Percentiles rank a stretch among this genome's conserved stretches.
phyloP scores from a whole-genome alignment of 2,113 vertebrate genomes.

The Alligator sinensis region DNA sequence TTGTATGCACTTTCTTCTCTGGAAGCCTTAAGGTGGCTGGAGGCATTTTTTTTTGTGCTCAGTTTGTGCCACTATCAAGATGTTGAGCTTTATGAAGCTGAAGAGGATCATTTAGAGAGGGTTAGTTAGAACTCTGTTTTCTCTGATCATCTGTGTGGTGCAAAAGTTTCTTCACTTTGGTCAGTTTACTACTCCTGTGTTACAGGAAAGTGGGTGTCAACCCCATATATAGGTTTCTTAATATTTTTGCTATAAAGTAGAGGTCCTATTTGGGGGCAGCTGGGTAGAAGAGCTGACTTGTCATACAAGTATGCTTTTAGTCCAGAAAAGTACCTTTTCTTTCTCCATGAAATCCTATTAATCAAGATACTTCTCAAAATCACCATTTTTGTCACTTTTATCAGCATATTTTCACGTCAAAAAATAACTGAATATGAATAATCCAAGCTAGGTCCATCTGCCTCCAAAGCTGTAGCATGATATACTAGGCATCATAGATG shows the following conservation, averaged over 20 bases:
- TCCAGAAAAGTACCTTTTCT: neutral
- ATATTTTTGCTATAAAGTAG: neutral
- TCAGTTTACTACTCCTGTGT: neutral
- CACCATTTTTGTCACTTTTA: neutral
- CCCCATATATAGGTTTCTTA: neutral
- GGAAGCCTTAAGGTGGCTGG: neutral
- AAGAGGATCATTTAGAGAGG: neutral
- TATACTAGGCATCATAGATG: rapidly evolving
- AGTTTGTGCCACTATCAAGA: neutral
- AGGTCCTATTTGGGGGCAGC: neutral
- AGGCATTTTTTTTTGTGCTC: neutral
- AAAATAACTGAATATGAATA: neutral
- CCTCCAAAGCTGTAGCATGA: neutral
- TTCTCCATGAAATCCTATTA: neutral
- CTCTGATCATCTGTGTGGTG: too few relatives aligned
- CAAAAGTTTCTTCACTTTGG: neutral
- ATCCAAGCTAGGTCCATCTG: neutral
- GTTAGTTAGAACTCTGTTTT: neutral
- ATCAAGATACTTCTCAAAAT: neutral
- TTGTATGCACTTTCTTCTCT: rapidly evolving
- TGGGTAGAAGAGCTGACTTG: neutral
- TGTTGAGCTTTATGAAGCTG: neutral
- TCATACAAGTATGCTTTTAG: neutral
- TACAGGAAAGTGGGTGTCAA: neutral
- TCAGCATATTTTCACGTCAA: neutral